A percentile compares a stretch with the other conserved stretches of the same genome.
Conservation (phyloP, 2,888 invertebrate genomes). For the Amorpha juglandis region DNA sequence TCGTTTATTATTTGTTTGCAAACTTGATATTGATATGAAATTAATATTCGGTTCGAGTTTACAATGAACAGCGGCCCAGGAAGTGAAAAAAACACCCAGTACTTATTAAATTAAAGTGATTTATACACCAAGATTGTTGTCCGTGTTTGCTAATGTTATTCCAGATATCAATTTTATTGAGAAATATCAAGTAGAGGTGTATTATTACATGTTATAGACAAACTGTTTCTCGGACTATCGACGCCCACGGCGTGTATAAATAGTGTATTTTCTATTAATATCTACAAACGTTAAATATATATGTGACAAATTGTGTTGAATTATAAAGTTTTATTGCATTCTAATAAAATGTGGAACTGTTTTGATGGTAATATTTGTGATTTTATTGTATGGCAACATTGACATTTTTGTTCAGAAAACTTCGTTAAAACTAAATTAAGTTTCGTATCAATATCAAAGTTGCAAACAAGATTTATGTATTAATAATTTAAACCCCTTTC, state of each 20-base stretch:
- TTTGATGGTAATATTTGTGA: not conserved
- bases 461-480: too few relatives aligned
- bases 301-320: not conserved
- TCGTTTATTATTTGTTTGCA: not conserved
- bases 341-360: not conserved
- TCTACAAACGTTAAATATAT: not conserved
- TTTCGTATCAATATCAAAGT: too few relatives aligned
- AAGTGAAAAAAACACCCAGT: conserved; percentile 12
- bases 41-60: not conserved
- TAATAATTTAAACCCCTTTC: too few relatives aligned
- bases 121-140: conserved; percentile 17
- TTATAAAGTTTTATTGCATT: not conserved
- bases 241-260: conserved; percentile 18
- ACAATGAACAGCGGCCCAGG: conserved; percentile 16
- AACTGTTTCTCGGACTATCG: conserved; percentile 14
- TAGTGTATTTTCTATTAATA: not conserved
- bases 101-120: conserved; percentile 23
- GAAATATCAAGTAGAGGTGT: conserved; percentile 21
- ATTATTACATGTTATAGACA: conserved; percentile 22
- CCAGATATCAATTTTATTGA: conserved; percentile 19
- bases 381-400: too few relatives aligned
- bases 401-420: too few relatives aligned
- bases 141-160: conserved; percentile 21
- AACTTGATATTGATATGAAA: not conserved
- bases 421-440: too few relatives aligned